Percentiles rank a stretch among this genome's conserved stretches.
Conservation (phyloP, 92 coral and sea anemone genomes). For the Phenganax stokvisi region DNA sequence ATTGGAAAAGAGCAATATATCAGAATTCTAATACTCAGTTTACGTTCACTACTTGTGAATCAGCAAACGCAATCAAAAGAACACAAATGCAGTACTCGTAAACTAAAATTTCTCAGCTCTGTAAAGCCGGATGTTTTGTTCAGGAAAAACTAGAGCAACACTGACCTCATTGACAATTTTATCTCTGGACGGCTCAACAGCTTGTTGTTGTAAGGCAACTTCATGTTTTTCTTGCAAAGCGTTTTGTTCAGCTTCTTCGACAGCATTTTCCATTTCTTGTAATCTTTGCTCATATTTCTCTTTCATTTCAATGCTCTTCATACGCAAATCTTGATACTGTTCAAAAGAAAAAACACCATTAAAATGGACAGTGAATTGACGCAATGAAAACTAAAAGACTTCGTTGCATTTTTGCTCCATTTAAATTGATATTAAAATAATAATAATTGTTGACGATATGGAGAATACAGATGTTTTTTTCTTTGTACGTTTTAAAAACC, state of each 20-base stretch:
- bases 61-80: too few relatives aligned
- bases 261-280: conserved; percentile 57
- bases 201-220: conserved; percentile 30
- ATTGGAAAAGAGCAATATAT: not conserved
- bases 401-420: not conserved
- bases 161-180: conserved; percentile 68
- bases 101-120: too few relatives aligned
- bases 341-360: not conserved
- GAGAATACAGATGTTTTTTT: not conserved
- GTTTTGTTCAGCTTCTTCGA: conserved; percentile 58
- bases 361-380: not conserved
- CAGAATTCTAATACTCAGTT: too few relatives aligned
- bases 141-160: not conserved
- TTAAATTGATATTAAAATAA: not conserved
- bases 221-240: conserved; percentile 62
- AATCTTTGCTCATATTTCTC: conserved; percentile 68
- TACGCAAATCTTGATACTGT: conserved; percentile 76
- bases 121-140: too few relatives aligned
- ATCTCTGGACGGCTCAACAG: conserved; percentile 40
- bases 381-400: not conserved
- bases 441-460: not conserved
- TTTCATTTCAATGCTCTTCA: conserved; percentile 74
- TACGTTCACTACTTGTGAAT: too few relatives aligned
- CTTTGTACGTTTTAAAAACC: not conserved
- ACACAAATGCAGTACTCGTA: too few relatives aligned